phyloP scores from a whole-genome alignment of 2,888 invertebrate genomes.

The Malacosoma neustria region DNA sequence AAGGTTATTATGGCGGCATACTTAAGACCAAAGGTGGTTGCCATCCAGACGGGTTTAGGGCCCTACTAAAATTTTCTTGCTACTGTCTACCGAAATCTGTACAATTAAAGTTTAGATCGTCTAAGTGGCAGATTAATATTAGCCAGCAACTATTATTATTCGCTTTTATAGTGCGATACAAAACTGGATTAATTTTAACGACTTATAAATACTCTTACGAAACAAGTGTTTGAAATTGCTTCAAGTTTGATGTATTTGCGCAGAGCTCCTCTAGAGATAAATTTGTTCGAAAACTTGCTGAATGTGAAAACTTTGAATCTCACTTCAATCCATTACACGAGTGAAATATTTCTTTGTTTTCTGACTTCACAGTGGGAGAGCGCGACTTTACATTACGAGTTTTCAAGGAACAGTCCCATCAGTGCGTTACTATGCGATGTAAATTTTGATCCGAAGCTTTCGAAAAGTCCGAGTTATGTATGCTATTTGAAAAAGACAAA shows the following conservation, averaged over 20 bases:
- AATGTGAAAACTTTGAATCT: conserved; percentile 73
- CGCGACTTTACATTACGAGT: conserved; percentile 56
- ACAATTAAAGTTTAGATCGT: too few species aligned
- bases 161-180: conserved; percentile 15
- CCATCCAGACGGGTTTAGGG: too few species aligned
- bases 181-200: conserved; percentile 35
- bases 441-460: too few species aligned
- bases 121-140: too few species aligned
- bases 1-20: too few species aligned
- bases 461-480: too few species aligned
- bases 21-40: too few species aligned
- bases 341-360: conserved; percentile 75
- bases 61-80: too few species aligned
- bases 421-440: conserved; percentile 9
- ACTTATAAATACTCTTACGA: conserved; percentile 51
- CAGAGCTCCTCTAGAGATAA: conserved; percentile 63
- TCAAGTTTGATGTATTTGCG: conserved; percentile 70
- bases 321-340: conserved; percentile 74
- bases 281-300: conserved; percentile 70
- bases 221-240: conserved; percentile 69
- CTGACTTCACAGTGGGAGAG: conserved; percentile 44
- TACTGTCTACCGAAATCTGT: too few species aligned
- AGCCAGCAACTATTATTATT: too few species aligned
- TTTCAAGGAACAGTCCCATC: conserved; percentile 28
- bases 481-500: too few species aligned